phyloP scores from a whole-genome alignment of 2,113 vertebrate genomes.

The Scortum barcoo region DNA sequence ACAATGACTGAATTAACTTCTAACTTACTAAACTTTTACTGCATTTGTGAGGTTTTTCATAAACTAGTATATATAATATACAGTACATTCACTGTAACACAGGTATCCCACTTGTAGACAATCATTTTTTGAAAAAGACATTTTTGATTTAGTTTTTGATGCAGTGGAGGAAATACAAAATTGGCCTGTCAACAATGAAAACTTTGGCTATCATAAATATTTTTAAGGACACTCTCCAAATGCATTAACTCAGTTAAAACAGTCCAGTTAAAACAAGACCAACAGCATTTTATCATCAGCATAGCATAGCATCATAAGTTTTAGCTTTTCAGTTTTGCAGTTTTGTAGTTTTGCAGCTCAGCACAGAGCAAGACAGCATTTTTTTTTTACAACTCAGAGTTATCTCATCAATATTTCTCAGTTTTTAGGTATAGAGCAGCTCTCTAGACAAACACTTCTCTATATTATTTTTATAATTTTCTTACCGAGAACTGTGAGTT shows the following conservation, averaged over 20 bases:
- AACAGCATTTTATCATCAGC: too few species aligned
- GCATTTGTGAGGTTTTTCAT: not conserved
- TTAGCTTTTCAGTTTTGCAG: not conserved
- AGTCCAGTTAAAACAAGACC: not conserved
- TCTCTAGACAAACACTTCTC: not conserved
- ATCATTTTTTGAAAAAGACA: not conserved
- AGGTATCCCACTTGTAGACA: too few species aligned
- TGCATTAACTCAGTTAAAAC: not conserved
- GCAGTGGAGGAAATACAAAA: not conserved
- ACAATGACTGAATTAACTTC: not conserved
- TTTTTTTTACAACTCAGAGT: not conserved
- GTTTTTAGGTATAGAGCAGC: not conserved
- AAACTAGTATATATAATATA: not conserved
- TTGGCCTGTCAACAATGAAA: not conserved
- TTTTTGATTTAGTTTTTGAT: not conserved
- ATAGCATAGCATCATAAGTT: too few species aligned
- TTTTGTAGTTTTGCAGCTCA: too few species aligned
- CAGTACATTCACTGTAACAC: not conserved
- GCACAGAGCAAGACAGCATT: not conserved
- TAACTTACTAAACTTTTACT: not conserved
- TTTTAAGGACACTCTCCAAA: not conserved
- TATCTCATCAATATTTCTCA: not conserved
- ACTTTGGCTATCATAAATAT: not conserved
- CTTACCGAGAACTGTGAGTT: conserved; percentile 80
- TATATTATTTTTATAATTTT: not conserved